Evolutionary conservation across 2,113 vertebrate genomes (phyloP), one percentile per base, ranked within the genome.

Genomic region (Tetrax tetrax): DNA sequence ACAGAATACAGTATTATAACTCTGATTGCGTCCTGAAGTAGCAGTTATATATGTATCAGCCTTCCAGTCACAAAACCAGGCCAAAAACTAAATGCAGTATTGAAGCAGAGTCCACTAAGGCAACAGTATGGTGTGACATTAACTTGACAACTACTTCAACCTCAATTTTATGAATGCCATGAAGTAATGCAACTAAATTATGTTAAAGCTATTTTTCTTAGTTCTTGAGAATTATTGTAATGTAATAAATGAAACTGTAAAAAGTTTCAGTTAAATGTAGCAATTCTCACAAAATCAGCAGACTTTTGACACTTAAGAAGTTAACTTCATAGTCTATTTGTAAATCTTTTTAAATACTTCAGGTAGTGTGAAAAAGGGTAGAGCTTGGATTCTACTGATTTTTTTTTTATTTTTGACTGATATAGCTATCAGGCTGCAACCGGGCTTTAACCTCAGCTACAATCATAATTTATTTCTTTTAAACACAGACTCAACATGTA

Each of bases 131-230:
- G 94, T 37, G 13, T 45, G 94, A 75, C 80, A 90, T 94, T 89
- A 97, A 90, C 56, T 77, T 80, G 79, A 86, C 64, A 95, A 90
- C 60, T 93, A 61, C 64, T 97, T 95, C 93, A 96, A 47, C 50
- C 29, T 89, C 53, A 71, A 78, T 89, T 95, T 93, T 71, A 45
- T 72, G 77, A 87, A 89, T 63, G 60, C 41, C 86, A 70, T 6
- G 2, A 83, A 91, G 83, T 37, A 93, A 92, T 35, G 24, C 24
- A 89, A 93, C 74, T 93, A 65, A 90, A 87, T 78, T 95, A 92
- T 33, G 48, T 85, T 83, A 51, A 37, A 87, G 14, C 8, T 89
- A 65, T 94, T 91, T 84, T 91, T 92, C 74, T 74, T 51, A 88
- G 71, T 68, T 87, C 57, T 71, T 63, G 24, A 81, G 59, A 89